Evolutionary conservation across 1,140 invertebrate species (phyloP), one percentile per base, ranked within the genome.

Genomic region (Colletes gigas): DNA sequence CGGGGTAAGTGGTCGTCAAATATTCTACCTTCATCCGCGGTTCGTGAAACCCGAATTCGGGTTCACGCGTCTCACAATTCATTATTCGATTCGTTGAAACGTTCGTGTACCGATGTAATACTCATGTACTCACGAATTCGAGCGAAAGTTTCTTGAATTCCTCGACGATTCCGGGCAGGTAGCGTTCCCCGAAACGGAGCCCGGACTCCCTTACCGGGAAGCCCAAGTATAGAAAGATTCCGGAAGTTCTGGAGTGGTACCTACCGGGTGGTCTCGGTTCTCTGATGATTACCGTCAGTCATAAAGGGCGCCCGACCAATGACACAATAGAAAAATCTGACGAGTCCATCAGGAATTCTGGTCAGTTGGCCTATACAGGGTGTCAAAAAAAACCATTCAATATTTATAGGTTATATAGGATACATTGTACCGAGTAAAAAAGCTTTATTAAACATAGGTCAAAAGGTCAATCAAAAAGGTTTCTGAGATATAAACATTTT

Each of bases 281-380:
- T 66, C 62, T 12, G 44, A 41, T 57, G 63, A 80, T 74, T 80
- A 66, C 62, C 50, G 78, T 76, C 57, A 75, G 83, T 84, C 78
- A 84, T 85, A 80, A 67, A 70, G 44, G 21, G 41, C 62, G 54
- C 44, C n/a, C 21, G 17, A 44, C 19, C 14, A 50, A 59, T 82
- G 80, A 82, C 80, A 83, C 75, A 83, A 79, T 75, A 80, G 83
- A 77, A 80, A 82, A 84, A 72, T 75, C 65, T 84, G 78, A 87
- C 76, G 47, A 80, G 54, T 83, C 82, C 82, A 76, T 71, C 79
- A 54, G 65, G 78, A 66, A 78, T 86, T 83, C 63, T 67, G 30
- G 30, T 39, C 55, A 21, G 47, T 9, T 21, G n/a, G 30, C 57
- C 12, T 9, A n/a, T 6, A 47, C 4, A 15, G 44, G n/a, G n/a